These are phyloP conservation scores for Alouatta palliata DNA, from an alignment of 2,113 vertebrate species.

Conservation along the genomic window DNA sequence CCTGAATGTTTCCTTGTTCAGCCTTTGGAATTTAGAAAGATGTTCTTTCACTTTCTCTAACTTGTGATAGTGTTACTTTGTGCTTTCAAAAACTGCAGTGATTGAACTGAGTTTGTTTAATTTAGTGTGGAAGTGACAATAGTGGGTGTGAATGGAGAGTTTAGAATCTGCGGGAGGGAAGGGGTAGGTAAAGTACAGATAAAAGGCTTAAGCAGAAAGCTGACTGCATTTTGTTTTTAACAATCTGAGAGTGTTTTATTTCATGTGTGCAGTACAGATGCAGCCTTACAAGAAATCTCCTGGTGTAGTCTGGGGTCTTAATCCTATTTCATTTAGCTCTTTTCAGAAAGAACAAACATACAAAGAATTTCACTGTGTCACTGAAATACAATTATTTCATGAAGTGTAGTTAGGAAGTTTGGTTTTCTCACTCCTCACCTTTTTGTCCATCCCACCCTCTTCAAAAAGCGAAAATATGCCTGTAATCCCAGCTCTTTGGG, in stretches of 20 bases:
- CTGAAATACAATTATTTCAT: neutral
- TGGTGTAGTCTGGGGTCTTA: neutral
- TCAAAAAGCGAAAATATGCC: neutral
- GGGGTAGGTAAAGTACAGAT: neutral
- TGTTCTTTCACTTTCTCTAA: neutral
- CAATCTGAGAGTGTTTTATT: slow-evolving; percentile 3
- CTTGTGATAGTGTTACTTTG: neutral
- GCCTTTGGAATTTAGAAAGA: neutral
- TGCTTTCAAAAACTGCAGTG: neutral
- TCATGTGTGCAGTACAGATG: neutral
- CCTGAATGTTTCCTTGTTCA: neutral
- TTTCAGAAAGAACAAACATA: neutral
- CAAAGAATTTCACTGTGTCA: neutral
- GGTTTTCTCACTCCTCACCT: neutral
- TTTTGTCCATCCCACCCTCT: neutral
- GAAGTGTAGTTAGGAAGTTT: neutral
- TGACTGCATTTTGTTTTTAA: neutral
- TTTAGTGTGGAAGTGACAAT: neutral
- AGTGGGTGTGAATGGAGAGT: neutral
- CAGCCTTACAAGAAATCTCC: neutral
- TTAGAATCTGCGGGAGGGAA: neutral
- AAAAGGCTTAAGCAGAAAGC: neutral
- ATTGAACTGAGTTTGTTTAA: neutral
- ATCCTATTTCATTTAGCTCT: neutral
- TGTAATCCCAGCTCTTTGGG: neutral